Conservation (phyloP, 2,797 vertebrate species). For the Salmo trutta region DNA sequence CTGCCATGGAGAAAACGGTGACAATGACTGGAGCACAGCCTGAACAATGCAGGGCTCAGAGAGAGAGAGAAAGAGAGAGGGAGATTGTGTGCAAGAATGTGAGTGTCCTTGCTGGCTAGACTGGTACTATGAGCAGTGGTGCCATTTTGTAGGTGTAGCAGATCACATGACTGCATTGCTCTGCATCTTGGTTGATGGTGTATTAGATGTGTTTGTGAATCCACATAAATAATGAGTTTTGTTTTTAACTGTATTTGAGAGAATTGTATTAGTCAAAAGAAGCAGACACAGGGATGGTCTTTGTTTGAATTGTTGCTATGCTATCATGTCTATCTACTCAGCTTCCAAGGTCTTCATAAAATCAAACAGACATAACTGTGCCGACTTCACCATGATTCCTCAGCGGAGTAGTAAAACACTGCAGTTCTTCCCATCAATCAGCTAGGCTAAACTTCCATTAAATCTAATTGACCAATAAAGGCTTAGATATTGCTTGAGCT, state of each 20-base stretch:
- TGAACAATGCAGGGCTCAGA: slow-evolving; percentile 50
- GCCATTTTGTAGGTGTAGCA: not conserved
- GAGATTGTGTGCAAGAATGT: not conserved
- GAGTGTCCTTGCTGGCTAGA: not conserved
- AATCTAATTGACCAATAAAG: not conserved
- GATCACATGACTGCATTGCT: not conserved
- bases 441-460: not conserved
- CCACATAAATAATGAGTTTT: too few species aligned
- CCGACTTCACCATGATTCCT: not conserved
- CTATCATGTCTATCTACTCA: not conserved
- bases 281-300: not conserved
- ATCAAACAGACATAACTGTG: not conserved
- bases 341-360: not conserved
- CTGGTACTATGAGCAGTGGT: not conserved
- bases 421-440: not conserved
- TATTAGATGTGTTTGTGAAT: not conserved
- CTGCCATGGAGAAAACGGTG: slow-evolving; percentile 52
- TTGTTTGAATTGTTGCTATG: not conserved
- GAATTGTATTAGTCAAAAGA: not conserved
- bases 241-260: too few species aligned
- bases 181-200: not conserved
- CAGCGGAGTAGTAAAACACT: not conserved
- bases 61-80: not conserved
- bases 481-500: not conserved
- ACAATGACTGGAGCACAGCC: slow-evolving; percentile 56